Evolutionary conservation across 2,888 invertebrate genomes (phyloP), one percentile per base, ranked within the genome.

Genomic region (Luffia ferchaultella): DNA sequence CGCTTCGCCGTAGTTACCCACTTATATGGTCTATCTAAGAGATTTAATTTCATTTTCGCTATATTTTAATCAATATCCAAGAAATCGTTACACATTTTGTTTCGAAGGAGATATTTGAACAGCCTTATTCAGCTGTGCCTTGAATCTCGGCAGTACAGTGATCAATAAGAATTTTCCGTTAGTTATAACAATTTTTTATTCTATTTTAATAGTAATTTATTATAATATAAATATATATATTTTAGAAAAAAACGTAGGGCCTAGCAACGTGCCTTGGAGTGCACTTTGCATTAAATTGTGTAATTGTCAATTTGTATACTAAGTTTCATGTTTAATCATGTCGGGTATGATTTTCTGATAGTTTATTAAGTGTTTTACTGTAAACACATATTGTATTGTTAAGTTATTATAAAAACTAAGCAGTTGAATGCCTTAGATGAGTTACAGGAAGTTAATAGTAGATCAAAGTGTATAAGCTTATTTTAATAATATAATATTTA

Each of bases 221-320:
- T 52, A 48, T 19, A 42, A 42, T 50, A 30, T 12, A 30, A 30
- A 19, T 45, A 12, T 9, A 16, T 45, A 45, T 18, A 45, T 45
- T 18, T 18, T 15, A 18, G 18, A 19, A 30, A 30, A 49, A 18
- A 55, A 49, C 54, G 54, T 49, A 52, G 60, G 63, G 63, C 65
- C 67, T 69, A 65, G 55, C 50, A 54, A 50, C 50, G 68, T 70
- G 70, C 68, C 73, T 73, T 69, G 64, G 49, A 57, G 57, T 55
- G 62, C 57, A 46, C 58, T 54, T 51, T 55, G 48, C 46, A 52
- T 50, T 57, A 58, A 30, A 7, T 7, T 30, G 12, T 30, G 12
- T 30, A 30, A 30, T 3, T 30, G 30, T 30, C 30, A 30, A 30
- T 30, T 30, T 30, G 30, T 30, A 30, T 30, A 7, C 3, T 30